These are phyloP conservation scores for Drosophila lini DNA, from an alignment of 1,140 invertebrate species.

Conservation along the genomic window DNA sequence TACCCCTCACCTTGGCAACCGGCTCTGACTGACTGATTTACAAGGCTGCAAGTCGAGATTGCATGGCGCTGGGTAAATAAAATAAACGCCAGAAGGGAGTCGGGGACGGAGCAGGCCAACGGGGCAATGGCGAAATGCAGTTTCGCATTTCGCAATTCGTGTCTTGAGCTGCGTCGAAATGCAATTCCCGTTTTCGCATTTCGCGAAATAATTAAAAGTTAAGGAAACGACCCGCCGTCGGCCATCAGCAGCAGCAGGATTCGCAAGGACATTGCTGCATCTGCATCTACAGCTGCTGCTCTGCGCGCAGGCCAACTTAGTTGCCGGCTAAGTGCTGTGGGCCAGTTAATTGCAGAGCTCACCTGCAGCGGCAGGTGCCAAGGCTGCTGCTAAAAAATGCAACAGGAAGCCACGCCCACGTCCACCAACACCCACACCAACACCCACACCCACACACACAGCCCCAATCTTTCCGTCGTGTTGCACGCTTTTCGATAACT, in stretches of 20 bases:
- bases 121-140: slow-evolving; percentile 32
- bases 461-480: slow-evolving; percentile 6
- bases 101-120: background rate
- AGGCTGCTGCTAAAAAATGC: slow-evolving; percentile 41
- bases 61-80: slow-evolving; percentile 79
- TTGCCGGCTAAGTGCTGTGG: slow-evolving; percentile 54
- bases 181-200: slow-evolving; percentile 81
- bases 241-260: slow-evolving; percentile 32
- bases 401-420: slow-evolving; percentile 21
- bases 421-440: background rate
- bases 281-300: background rate
- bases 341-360: slow-evolving; percentile 65
- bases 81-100: slow-evolving; percentile 59
- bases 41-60: slow-evolving; percentile 79
- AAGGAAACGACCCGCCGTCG: slow-evolving; percentile 51
- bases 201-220: slow-evolving; percentile 80
- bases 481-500: slow-evolving; percentile 68
- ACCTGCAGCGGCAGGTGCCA: slow-evolving; percentile 52
- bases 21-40: slow-evolving; percentile 73
- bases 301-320: slow-evolving; percentile 42
- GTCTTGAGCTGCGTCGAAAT: slow-evolving; percentile 58
- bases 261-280: slow-evolving; percentile 5
- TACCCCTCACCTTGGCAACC: slow-evolving; percentile 63
- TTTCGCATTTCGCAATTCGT: slow-evolving; percentile 47
- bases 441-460: background rate